Evolutionary conservation across 2,797 vertebrate genomes (phyloP), one percentile per base, ranked within the genome.

Genomic region (Micropoecilia bifurca): DNA sequence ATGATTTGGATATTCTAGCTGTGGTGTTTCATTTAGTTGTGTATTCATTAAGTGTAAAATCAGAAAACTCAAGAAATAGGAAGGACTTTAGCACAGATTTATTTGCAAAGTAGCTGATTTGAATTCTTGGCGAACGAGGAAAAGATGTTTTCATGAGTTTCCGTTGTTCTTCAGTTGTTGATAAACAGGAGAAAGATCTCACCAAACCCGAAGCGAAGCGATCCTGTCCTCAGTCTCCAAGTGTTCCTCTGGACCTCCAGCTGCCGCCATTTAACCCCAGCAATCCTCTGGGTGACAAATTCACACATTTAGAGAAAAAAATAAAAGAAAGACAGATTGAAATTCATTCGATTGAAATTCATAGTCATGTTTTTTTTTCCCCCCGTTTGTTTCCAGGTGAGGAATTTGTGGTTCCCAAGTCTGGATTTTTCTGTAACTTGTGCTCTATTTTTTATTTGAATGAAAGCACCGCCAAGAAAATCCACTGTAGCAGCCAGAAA

Each of bases 381-480:
- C 71, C 12, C 4, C 1, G 16, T 63, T 28, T 28, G 9, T 53
- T 43, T 57, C 10, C 85, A 94, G 93, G 93, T 84, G 81, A 75
- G 77, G 86, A 92, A 73, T 80, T 83, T 1, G 71, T 83, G 3
- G 43, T 76, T 12, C 90, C 86, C 0, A 93, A 91, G 73, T 83
- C 82, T 0, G 93, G 92, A 0, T 95, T 28, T 46, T 93, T 88
- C 95, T 98, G 97, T 77, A 95, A 96, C 59, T 95, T 98, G 59
- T 98, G 97, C 92, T 97, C 95, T 0, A 85, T 96, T 6, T 98
- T 97, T 93, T 98, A 97, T 63, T 90, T 96, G 3, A 95, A 93
- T 1, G 95, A 98, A 43, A 83, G 20, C 46, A 87, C 87, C 0
- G 97, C 97, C n/a, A 96, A 95, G 93, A 93, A 93, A 3, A 88